phyloP scores from a whole-genome alignment of 2,113 vertebrate species.

The Aphyosemion australe region DNA sequence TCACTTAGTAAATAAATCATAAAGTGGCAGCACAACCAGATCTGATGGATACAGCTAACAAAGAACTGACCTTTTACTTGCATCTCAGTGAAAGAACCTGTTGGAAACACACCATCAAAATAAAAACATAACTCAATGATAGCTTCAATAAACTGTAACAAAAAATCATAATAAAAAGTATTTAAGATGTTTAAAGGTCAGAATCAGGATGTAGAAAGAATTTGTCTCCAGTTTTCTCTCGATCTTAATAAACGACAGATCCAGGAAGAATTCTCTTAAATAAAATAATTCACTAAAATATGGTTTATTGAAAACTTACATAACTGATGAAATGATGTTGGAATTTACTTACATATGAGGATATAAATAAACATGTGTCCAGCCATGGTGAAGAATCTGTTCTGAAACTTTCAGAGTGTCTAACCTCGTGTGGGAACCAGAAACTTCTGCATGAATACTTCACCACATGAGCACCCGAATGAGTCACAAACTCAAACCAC shows the following conservation, averaged over 20 bases:
- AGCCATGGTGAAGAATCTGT: neutral
- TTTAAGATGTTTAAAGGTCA: too few species aligned
- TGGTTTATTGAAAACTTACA: too few species aligned
- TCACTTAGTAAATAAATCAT: neutral
- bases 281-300: too few species aligned
- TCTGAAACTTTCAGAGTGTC: too few species aligned
- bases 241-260: neutral
- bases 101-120: neutral
- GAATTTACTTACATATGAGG: constrained; percentile 22
- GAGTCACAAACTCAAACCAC: neutral
- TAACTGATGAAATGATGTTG: too few species aligned
- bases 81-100: constrained; percentile 16
- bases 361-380: constrained; percentile 4
- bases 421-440: too few species aligned
- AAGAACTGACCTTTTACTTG: constrained; percentile 39
- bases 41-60: neutral
- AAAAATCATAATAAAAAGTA: too few species aligned
- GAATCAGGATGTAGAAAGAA: too few species aligned
- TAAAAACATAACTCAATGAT: neutral
- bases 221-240: too few species aligned
- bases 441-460: too few species aligned
- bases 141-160: neutral
- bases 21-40: neutral
- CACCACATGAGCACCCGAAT: constrained; percentile 3
- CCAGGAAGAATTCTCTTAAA: neutral